phyloP scores from a whole-genome alignment of 2,113 vertebrate species.

The Nesogale talazaci region DNA sequence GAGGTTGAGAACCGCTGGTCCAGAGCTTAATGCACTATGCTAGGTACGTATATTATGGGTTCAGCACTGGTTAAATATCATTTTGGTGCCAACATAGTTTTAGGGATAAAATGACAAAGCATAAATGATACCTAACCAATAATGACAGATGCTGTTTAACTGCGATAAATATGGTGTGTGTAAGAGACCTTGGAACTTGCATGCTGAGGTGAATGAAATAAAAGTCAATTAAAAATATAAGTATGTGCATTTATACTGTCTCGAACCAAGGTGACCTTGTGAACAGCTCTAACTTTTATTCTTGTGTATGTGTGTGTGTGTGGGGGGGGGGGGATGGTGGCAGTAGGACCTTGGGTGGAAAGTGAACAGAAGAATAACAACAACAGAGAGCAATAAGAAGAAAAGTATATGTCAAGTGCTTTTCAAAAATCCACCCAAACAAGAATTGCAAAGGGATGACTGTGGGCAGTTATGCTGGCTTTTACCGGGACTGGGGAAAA shows the following conservation, averaged over 20 bases:
- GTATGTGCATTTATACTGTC: not conserved
- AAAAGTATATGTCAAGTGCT: constrained; percentile 1
- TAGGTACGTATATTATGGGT: too few relatives aligned
- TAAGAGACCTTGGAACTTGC: too few relatives aligned
- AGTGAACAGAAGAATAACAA: not conserved
- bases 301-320: not conserved
- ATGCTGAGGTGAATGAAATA: too few relatives aligned
- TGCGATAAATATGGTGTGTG: too few relatives aligned
- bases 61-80: too few relatives aligned
- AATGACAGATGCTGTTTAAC: too few relatives aligned
- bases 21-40: too few relatives aligned
- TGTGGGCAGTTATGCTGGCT: not conserved
- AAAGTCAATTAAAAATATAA: too few relatives aligned
- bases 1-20: too few relatives aligned
- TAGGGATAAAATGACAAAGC: too few relatives aligned
- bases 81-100: too few relatives aligned
- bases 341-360: not conserved
- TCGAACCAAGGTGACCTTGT: constrained; percentile 9
- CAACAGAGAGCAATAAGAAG: constrained; percentile 12
- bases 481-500: not conserved
- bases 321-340: not conserved
- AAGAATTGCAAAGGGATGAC: constrained; percentile 40
- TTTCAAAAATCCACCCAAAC: constrained; percentile 27
- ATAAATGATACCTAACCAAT: too few relatives aligned
- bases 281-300: not conserved